phyloP scores from a whole-genome alignment of 2,888 invertebrate genomes.

The Zonitis immaculata region DNA sequence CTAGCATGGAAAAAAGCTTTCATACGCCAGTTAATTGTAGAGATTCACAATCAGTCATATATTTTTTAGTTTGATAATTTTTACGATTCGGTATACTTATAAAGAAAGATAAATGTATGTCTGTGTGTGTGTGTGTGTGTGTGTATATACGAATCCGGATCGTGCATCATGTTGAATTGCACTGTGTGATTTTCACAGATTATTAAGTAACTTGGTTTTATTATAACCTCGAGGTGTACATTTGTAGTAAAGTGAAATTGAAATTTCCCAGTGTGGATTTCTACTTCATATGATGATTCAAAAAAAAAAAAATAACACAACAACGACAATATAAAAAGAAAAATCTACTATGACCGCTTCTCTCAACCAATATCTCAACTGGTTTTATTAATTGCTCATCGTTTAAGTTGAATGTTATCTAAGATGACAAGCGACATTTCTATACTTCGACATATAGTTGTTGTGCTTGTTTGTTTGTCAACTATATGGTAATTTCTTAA shows the following conservation, averaged over 20 bases:
- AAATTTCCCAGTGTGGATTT: not conserved
- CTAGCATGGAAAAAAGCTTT: too few relatives aligned
- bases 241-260: not conserved
- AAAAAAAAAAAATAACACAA: not conserved
- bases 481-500: not conserved
- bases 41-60: too few relatives aligned
- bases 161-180: not conserved
- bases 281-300: not conserved
- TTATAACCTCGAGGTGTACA: not conserved
- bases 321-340: too few relatives aligned
- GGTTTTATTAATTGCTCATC: not conserved
- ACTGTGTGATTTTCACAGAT: conserved; percentile 9
- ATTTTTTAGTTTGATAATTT: too few relatives aligned
- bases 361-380: not conserved
- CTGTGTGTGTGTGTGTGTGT: too few relatives aligned
- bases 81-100: too few relatives aligned
- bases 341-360: not conserved
- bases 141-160: not conserved
- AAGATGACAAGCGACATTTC: not conserved
- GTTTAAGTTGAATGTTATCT: not conserved
- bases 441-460: not conserved
- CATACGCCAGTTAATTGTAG: not conserved
- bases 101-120: too few relatives aligned
- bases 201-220: conserved; percentile 3
- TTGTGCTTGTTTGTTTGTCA: not conserved